Percentiles rank a stretch among this genome's conserved stretches.
Conservation (phyloP, 2,113 vertebrate species). For the Sapajus apella region DNA sequence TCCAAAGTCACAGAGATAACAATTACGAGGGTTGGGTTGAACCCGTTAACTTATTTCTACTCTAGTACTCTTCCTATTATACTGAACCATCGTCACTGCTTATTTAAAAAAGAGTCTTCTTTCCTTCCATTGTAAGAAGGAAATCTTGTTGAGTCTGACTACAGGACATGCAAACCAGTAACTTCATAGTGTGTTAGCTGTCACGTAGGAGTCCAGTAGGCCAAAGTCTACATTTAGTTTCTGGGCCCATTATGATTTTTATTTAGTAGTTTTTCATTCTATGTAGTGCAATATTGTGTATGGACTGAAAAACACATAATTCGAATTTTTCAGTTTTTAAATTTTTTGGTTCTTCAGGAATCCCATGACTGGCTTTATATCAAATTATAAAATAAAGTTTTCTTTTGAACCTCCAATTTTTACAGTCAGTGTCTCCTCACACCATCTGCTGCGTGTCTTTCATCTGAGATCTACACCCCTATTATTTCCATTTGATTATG, state of each 20-base stretch:
- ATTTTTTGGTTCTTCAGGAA: background rate
- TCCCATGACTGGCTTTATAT: slow-evolving; percentile 40
- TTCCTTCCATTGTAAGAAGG: background rate
- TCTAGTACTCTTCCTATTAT: background rate
- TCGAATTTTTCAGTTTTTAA: background rate
- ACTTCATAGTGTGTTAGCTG: background rate
- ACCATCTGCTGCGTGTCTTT: slow-evolving; percentile 42
- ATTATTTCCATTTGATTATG: slow-evolving; percentile 67
- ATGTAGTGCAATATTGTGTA: background rate
- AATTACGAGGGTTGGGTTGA: background rate
- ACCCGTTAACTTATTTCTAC: background rate
- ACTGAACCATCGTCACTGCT: background rate
- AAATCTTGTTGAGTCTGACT: background rate
- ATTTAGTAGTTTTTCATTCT: background rate
- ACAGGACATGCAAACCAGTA: background rate
- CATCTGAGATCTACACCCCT: slow-evolving; percentile 38
- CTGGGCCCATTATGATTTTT: background rate
- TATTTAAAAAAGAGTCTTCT: background rate
- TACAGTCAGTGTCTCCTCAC: slow-evolving; percentile 17
- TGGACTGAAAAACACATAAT: slow-evolving; percentile 20
- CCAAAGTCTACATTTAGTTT: background rate
- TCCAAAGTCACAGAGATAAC: background rate
- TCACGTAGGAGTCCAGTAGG: background rate
- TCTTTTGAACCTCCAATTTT: slow-evolving; percentile 54
- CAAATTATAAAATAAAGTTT: slow-evolving; percentile 54